Conservation (phyloP, 2,888 invertebrate genomes). For the Heliothis peltigera region DNA sequence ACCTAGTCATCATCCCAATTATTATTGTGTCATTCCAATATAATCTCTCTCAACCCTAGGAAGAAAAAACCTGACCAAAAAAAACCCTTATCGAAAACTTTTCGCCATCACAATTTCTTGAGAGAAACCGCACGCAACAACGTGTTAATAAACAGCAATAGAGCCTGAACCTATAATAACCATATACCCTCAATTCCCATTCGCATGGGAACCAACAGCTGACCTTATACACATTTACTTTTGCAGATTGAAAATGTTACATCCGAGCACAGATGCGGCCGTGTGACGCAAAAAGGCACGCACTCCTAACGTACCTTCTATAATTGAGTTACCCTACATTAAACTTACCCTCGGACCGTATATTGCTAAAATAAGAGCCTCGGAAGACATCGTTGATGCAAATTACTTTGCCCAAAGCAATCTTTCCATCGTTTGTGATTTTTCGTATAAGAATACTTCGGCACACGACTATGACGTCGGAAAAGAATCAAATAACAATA, state of each 20-base stretch:
- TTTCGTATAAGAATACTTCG: slow-evolving; percentile 18
- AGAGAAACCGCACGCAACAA: slow-evolving; percentile 29
- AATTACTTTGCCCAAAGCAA: slow-evolving; percentile 53
- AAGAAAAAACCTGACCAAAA: too few relatives aligned
- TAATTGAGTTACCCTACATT: slow-evolving; percentile 85
- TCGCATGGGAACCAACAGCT: slow-evolving; percentile 50
- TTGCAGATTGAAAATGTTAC: slow-evolving; percentile 58
- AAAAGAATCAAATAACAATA: slow-evolving; percentile 32
- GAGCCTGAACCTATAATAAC: slow-evolving; percentile 36
- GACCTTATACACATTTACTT: slow-evolving; percentile 45
- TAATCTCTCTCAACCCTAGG: too few relatives aligned
- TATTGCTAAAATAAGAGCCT: slow-evolving; percentile 81
- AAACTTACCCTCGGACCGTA: slow-evolving; percentile 79
- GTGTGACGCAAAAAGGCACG: slow-evolving; percentile 57
- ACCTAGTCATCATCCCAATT: too few relatives aligned
- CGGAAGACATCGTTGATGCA: slow-evolving; percentile 60
- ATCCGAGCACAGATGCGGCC: slow-evolving; percentile 47
- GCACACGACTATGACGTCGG: slow-evolving; percentile 32
- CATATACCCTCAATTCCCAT: slow-evolving; percentile 32
- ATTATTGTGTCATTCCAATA: too few relatives aligned
- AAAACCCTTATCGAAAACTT: slow-evolving; percentile 5
- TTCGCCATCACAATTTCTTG: slow-evolving; percentile 11
- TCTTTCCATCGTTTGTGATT: slow-evolving; percentile 52
- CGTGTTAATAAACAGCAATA: slow-evolving; percentile 45
- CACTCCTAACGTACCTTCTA: slow-evolving; percentile 68